A percentile compares a stretch with the other conserved stretches of the same genome.
Evolutionary conservation across 2,888 invertebrate species (phyloP).

Genomic region (Thysanoteuthis rhombus): DNA sequence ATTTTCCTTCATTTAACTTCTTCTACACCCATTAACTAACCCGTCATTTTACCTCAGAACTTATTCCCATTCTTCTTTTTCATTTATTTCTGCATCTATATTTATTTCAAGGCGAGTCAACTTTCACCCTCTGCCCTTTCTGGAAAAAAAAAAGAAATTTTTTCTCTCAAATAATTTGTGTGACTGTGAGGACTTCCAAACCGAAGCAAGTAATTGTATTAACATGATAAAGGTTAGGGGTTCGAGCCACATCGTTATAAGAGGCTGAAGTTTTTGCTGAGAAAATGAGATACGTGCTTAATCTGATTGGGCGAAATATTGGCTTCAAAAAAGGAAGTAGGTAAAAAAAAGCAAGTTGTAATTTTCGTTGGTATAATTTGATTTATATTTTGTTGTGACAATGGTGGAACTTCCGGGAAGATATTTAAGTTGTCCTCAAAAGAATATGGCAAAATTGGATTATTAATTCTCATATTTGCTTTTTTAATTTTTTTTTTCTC

Average conservation of each 20-base stretch:
- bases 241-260: neutral
- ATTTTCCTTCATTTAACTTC: no score
- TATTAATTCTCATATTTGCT: neutral
- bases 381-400: neutral
- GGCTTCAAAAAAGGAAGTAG: neutral
- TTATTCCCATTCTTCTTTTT: neutral
- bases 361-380: conserved; percentile 12
- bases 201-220: neutral
- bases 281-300: neutral
- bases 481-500: neutral
- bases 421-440: neutral
- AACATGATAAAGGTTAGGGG: neutral
- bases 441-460: neutral
- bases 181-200: neutral
- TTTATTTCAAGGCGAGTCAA: neutral
- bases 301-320: neutral
- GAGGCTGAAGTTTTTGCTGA: neutral
- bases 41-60: neutral
- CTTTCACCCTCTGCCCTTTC: neutral
- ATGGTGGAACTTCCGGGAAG: neutral
- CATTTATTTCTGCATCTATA: neutral
- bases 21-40: no score
- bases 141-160: neutral
- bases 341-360: neutral
- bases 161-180: neutral